Evolutionary conservation across 2,113 vertebrate species (phyloP), one percentile per base, ranked within the genome.

Genomic region (Arvicanthis niloticus): DNA sequence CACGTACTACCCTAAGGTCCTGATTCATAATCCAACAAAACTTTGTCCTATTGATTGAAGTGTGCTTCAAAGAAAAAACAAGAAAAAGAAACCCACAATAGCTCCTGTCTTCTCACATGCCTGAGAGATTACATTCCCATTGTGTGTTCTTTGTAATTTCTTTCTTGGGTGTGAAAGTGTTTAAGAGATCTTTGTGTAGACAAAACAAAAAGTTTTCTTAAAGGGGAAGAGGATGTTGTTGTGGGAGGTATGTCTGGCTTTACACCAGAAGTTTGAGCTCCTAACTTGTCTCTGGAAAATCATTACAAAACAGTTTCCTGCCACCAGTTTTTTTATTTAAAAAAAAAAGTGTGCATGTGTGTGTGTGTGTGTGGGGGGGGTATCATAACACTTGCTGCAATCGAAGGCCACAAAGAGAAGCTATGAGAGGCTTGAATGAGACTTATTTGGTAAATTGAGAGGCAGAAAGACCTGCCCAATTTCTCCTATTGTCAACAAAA

Each of bases 11-110:
- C 48, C 81, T 51, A 87, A 91, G 89, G 53, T 94, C 72, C 76
- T 95, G 72, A 82, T 95, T 97, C 76, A 95, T 87, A 95, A 96
- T 80, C 89, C 95, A 92, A 91, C 21, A 91, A 91, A 94, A 67
- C 34, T 93, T 82, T 93, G 40, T 95, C 72, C 75, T 78, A 91
- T 76, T 94, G 60, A 94, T 75, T 7, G 6, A 91, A 89, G n/a
- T 87, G 37, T 91, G 58, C 51, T 96, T 92, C 73, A 65, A 65
- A 62, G 3, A 2, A 81, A 81, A 53, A 81, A 58, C 34, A 81
- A 56, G 8, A n/a, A n/a, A 34, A 81, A 56, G 6, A 60, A 42
- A 29, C 31, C 45, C 65, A 40, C 51, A 95, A 17, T 82, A 87
- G n/a, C 86, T 73, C 68, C 89, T 58, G 67, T 53, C 82, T 92